A percentile compares a stretch with the other conserved stretches of the same genome.
Evolutionary conservation across 2,797 vertebrate genomes (phyloP).

Genomic region (Rhinophrynus dorsalis): DNA sequence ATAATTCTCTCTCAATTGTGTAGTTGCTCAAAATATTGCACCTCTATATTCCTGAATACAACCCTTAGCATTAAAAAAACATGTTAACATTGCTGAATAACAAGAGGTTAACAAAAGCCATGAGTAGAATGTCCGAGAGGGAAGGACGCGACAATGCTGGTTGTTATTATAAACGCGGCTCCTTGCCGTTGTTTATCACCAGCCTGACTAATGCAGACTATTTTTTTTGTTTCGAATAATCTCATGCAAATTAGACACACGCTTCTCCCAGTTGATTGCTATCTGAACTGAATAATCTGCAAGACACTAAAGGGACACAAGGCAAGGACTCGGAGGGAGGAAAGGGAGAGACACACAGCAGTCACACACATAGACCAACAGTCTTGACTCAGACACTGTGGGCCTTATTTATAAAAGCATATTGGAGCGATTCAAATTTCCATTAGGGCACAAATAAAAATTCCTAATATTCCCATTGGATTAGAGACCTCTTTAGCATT

Average conservation of each 20-base stretch:
- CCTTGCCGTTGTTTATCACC: slow-evolving; percentile 75
- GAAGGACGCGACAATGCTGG: slow-evolving; percentile 64
- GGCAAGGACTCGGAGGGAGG: slow-evolving; percentile 66
- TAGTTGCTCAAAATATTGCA: no score
- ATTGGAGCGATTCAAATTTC: no score
- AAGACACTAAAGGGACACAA: slow-evolving; percentile 63
- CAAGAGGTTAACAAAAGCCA: no score
- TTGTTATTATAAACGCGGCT: slow-evolving; percentile 76
- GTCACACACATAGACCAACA: slow-evolving; percentile 2
- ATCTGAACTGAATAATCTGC: slow-evolving; percentile 81
- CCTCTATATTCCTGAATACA: no score
- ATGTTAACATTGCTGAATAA: no score
- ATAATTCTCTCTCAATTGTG: no score
- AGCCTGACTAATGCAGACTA: slow-evolving; percentile 78
- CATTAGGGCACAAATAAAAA: no score
- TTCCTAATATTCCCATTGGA: no score
- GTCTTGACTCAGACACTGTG: neutral
- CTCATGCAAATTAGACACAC: slow-evolving; percentile 85
- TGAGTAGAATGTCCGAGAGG: slow-evolving; percentile 24
- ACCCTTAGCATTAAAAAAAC: no score
- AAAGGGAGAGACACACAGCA: slow-evolving; percentile 47
- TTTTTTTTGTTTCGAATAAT: slow-evolving; percentile 79
- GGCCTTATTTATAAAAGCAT: no score
- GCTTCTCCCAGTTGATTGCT: slow-evolving; percentile 84
- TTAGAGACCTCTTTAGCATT: no score